Base-by-base conservation (phyloP, 2,888 invertebrate species). In the Dasypogon diadema region DNA sequence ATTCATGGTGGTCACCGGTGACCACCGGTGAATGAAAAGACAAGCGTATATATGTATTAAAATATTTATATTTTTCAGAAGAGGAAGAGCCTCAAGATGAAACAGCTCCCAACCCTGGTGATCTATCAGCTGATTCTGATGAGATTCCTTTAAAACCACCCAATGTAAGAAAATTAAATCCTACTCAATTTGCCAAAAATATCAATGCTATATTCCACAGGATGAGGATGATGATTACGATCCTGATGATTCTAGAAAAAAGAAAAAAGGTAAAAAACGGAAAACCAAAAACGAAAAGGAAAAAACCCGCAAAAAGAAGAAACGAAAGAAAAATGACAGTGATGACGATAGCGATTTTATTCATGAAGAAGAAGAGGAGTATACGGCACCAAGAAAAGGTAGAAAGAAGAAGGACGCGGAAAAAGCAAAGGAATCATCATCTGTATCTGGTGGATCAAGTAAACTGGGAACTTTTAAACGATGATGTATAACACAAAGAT, bases 181-280 rank as follows among this genome's bases (percentile, higher is more conserved):
- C 55, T 55, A 1, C 12, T 8, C 1, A 18, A 14, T 1, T 55
- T 48, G 5, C n/a, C 4, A 21, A 63, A 1, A 16, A 34, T 37
- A 14, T 22, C 12, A 46, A 34, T 30, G 12, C 26, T 60, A 14
- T 24, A 70, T 18, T 48, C 60, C 79, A 48, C 75, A 81, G 79
- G 84, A 85, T 63, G 84, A 91, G 89, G 94, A 95, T 85, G 95
- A 95, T 81, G 95, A 95, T 84, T 94, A 93, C 81, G 94, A 94
- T 79, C 93, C 92, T 74, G 95, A 95, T 83, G 94, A 93, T 86
- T 89, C 90, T 68, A 90, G 93, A 81, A 94, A 94, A 86, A 94
- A 95, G 87, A 97, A 97, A 84, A 96, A 97, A 82, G 96, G 96
- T 22, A 97, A 97, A 86, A 98, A 98, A 84, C 90, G 97, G 83